Conservation (phyloP, 1,140 invertebrate species). For the Hestina assimilis region DNA sequence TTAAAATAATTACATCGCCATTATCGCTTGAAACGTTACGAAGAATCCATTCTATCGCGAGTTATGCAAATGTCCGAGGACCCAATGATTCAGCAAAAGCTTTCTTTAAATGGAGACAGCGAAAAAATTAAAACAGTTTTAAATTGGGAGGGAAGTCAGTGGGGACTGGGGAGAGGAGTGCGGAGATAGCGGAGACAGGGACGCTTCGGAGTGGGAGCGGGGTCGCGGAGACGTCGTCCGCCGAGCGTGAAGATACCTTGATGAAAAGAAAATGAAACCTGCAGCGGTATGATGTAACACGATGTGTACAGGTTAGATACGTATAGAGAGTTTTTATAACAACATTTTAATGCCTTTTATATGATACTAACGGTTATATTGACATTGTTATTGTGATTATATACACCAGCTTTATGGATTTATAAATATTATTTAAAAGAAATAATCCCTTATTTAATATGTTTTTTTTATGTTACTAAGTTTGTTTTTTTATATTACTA, state of each 20-base stretch:
- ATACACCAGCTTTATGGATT: no score
- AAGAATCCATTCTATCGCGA: not conserved
- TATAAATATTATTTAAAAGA: no score
- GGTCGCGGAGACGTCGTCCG: conserved; percentile 41
- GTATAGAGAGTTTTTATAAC: no score
- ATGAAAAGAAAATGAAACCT: conserved; percentile 70
- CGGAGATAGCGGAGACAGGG: conserved; percentile 4
- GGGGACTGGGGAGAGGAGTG: conserved; percentile 6
- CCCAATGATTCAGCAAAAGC: conserved; percentile 24
- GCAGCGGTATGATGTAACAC: conserved; percentile 40
- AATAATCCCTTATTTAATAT: no score
- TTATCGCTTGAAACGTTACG: conserved; percentile 3
- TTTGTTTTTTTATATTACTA: no score
- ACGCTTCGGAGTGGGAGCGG: conserved; percentile 9
- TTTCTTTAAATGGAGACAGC: conserved; percentile 34
- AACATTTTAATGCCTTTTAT: no score
- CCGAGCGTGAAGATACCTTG: conserved; percentile 63
- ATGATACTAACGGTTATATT: no score
- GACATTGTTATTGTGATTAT: no score
- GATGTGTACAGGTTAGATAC: conserved; percentile 14
- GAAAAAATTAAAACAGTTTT: conserved; percentile 55
- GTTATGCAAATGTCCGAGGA: conserved; percentile 27
- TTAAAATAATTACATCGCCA: conserved; percentile 16
- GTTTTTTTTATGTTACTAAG: no score
- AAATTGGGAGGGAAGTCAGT: conserved; percentile 35